Conservation (phyloP, 2,797 vertebrate species). For the Cuniculus paca region DNA sequence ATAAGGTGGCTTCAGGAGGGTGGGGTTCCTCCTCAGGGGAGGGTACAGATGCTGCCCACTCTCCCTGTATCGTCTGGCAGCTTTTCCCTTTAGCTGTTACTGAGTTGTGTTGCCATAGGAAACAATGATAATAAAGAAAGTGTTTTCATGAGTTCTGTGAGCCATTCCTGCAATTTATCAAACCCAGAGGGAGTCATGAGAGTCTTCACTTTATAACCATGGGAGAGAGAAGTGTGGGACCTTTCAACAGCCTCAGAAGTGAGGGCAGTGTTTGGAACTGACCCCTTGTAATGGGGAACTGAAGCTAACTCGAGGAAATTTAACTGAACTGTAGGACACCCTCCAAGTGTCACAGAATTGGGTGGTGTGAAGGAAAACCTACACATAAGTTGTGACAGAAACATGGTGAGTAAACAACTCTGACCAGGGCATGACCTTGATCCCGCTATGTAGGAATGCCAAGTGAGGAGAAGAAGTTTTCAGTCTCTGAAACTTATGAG, state of each 20-base stretch:
- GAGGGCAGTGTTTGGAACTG: not conserved
- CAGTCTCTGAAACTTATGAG: not conserved
- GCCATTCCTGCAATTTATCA: not conserved
- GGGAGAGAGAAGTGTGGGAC: not conserved
- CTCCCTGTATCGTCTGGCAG: not conserved
- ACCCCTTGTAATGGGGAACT: not conserved
- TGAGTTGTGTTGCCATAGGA: not conserved
- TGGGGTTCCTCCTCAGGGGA: not conserved
- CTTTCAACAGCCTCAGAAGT: no score
- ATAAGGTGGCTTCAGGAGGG: not conserved
- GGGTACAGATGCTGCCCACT: not conserved
- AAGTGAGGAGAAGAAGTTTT: not conserved
- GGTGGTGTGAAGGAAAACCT: no score
- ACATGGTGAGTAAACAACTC: not conserved
- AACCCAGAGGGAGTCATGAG: not conserved
- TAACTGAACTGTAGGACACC: not conserved
- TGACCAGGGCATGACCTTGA: not conserved
- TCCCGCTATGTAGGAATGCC: not conserved
- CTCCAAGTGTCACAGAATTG: not conserved
- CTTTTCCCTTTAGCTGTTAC: not conserved
- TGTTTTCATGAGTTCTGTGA: not conserved
- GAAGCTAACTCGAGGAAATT: not conserved
- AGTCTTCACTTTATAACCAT: not conserved
- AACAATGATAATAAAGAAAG: not conserved
- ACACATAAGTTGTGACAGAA: not conserved